phyloP scores from a whole-genome alignment of 2,113 vertebrate species.

The Pampusana beccarii region DNA sequence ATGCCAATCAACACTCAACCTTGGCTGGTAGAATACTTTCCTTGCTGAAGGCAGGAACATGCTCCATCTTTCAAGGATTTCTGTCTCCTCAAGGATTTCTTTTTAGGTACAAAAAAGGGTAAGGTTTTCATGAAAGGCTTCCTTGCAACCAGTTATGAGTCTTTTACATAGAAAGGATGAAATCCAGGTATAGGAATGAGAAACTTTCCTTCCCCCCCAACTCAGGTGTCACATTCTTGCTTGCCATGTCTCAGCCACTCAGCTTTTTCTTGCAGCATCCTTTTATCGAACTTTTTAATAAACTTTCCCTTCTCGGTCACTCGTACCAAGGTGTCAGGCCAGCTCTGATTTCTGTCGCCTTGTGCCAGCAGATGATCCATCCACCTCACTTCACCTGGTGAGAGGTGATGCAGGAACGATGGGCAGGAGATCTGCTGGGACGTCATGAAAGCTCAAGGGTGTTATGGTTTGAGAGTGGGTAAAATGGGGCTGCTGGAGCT shows the following conservation, averaged over 20 bases:
- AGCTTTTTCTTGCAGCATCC: not conserved
- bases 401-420: not conserved
- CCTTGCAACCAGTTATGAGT: not conserved
- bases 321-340: not conserved
- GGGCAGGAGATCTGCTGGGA: too few relatives aligned
- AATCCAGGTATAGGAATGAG: not conserved
- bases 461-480: fast-evolving
- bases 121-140: not conserved
- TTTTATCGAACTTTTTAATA: not conserved
- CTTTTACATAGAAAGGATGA: not conserved
- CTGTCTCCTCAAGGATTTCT: not conserved
- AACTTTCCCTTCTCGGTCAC: not conserved
- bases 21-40: not conserved
- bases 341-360: not conserved
- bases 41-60: not conserved
- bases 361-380: not conserved
- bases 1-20: not conserved
- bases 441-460: not conserved
- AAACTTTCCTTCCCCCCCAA: not conserved
- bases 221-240: not conserved
- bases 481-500: not conserved
- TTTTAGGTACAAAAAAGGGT: not conserved
- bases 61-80: not conserved
- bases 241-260: not conserved
- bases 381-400: not conserved